Percentiles rank a stretch among this genome's conserved stretches.
phyloP scores from a whole-genome alignment of 2,113 vertebrate genomes.

The Dicaeum eximium region DNA sequence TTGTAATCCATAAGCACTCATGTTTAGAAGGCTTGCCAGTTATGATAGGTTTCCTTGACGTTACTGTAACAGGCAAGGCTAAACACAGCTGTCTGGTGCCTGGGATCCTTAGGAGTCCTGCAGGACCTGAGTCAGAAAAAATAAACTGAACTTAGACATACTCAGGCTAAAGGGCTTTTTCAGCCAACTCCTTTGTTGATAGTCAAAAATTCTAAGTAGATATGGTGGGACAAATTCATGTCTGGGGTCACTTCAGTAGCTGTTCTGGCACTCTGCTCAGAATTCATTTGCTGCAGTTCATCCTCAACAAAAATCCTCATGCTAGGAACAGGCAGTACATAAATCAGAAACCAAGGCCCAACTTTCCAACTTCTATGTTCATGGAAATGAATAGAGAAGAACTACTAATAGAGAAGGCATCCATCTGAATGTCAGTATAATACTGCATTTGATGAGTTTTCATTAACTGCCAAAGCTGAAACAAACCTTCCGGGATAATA shows the following conservation, averaged over 20 bases:
- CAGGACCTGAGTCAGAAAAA: slow-evolving; percentile 51
- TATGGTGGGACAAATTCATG: neutral
- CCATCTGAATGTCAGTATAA: neutral
- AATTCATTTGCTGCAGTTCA: neutral
- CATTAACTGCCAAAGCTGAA: neutral
- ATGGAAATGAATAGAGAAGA: neutral
- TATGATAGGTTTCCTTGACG: slow-evolving; percentile 63
- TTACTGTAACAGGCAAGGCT: slow-evolving; percentile 55
- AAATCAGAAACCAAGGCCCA: neutral
- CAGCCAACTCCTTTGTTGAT: slow-evolving; percentile 39
- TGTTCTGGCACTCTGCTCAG: neutral
- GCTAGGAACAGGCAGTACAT: neutral
- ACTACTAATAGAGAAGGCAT: neutral
- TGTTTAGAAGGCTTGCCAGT: slow-evolving; percentile 70
- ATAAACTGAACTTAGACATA: slow-evolving; percentile 65
- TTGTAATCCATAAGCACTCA: slow-evolving; percentile 58
- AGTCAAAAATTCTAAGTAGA: slow-evolving; percentile 8
- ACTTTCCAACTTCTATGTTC: neutral
- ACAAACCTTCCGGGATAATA: neutral
- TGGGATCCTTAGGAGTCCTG: slow-evolving; percentile 50
- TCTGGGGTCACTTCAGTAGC: neutral
- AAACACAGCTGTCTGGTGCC: slow-evolving; percentile 71
- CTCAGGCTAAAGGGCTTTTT: slow-evolving; percentile 33
- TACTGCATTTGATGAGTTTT: neutral
- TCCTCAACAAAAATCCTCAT: neutral